A percentile compares a stretch with the other conserved stretches of the same genome.
phyloP scores from a whole-genome alignment of 2,888 invertebrate species.

The Salpingus planirostris region DNA sequence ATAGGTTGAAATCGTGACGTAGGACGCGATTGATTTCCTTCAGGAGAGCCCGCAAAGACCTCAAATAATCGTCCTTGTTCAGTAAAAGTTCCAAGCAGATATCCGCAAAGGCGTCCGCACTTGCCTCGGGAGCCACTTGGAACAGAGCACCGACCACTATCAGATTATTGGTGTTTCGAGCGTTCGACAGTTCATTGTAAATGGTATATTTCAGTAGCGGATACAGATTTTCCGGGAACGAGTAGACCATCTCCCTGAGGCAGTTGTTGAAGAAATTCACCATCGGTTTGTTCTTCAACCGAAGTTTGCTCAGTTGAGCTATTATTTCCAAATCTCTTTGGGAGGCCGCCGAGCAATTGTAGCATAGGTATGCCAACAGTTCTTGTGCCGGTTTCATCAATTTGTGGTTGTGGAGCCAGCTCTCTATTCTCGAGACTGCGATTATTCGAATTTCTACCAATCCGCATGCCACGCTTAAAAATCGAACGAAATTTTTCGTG shows the following conservation, averaged over 20 bases:
- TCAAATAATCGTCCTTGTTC: slow-evolving; percentile 82
- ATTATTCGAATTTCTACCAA: slow-evolving; percentile 76
- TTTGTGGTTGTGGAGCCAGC: slow-evolving; percentile 95
- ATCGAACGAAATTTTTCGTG: slow-evolving; percentile 78
- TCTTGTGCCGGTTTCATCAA: slow-evolving; percentile 87
- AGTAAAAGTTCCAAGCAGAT: slow-evolving; percentile 77
- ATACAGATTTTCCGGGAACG: slow-evolving; percentile 75
- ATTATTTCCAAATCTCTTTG: slow-evolving; percentile 59
- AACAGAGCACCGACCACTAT: slow-evolving; percentile 83
- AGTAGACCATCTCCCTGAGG: slow-evolving; percentile 78
- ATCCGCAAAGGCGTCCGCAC: slow-evolving; percentile 76
- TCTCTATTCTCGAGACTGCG: slow-evolving; percentile 73
- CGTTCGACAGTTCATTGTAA: slow-evolving; percentile 89
- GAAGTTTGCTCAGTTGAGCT: slow-evolving; percentile 76
- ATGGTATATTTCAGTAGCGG: slow-evolving; percentile 84
- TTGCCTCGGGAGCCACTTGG: slow-evolving; percentile 71
- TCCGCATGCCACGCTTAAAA: slow-evolving; percentile 78
- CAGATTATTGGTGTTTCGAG: slow-evolving; percentile 92
- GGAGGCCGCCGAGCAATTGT: slow-evolving; percentile 71
- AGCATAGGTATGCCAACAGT: slow-evolving; percentile 79
- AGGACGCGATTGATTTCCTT: slow-evolving; percentile 83
- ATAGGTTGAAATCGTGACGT: slow-evolving; percentile 70
- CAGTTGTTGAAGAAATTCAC: slow-evolving; percentile 83
- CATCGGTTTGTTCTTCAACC: slow-evolving; percentile 88
- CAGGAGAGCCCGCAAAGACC: slow-evolving; percentile 75